Percentiles rank a stretch among this genome's conserved stretches.
Evolutionary conservation across 2,888 invertebrate genomes (phyloP).

Genomic region (Oligia fasciuncula): DNA sequence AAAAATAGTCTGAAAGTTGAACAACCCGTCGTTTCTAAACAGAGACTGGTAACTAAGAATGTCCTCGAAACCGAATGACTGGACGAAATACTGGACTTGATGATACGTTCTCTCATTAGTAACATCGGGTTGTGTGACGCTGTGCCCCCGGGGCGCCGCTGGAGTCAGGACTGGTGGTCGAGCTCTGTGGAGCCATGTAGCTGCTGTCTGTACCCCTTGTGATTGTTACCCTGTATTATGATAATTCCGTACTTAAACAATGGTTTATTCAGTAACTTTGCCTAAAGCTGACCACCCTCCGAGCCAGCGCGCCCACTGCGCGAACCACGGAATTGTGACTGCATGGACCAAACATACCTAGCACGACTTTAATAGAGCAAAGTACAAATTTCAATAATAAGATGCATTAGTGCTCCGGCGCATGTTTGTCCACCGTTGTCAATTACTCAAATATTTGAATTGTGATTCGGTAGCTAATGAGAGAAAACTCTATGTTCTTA

Average conservation of each 20-base stretch:
- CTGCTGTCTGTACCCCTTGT: conserved; percentile 30
- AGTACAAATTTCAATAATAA: conserved; percentile 90
- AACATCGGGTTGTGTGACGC: conserved; percentile 77
- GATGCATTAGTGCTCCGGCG: conserved; percentile 88
- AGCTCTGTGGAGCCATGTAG: conserved; percentile 7
- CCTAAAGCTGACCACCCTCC: conserved; percentile 28
- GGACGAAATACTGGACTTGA: conserved; percentile 51
- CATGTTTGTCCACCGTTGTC: conserved; percentile 90
- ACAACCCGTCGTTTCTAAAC: conserved; percentile 79
- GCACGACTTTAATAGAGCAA: conserved; percentile 86
- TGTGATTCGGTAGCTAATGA: conserved; percentile 90
- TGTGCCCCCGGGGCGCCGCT: conserved; percentile 31
- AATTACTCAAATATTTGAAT: conserved; percentile 90
- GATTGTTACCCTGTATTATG: conserved; percentile 15
- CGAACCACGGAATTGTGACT: conserved; percentile 78
- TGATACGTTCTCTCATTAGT: conserved; percentile 73
- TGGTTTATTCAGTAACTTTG: conserved; percentile 17
- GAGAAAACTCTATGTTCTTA: conserved; percentile 89
- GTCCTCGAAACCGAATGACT: conserved; percentile 47
- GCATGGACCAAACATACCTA: conserved; percentile 89
- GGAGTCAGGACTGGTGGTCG: conserved; percentile 69
- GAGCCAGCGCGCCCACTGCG: conserved; percentile 51
- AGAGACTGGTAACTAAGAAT: conserved; percentile 66
- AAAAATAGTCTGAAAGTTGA: conserved; percentile 63
- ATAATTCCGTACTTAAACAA: conserved; percentile 42